phyloP scores from a whole-genome alignment of 1,140 invertebrate genomes.

The Leptopilina boulardi region DNA sequence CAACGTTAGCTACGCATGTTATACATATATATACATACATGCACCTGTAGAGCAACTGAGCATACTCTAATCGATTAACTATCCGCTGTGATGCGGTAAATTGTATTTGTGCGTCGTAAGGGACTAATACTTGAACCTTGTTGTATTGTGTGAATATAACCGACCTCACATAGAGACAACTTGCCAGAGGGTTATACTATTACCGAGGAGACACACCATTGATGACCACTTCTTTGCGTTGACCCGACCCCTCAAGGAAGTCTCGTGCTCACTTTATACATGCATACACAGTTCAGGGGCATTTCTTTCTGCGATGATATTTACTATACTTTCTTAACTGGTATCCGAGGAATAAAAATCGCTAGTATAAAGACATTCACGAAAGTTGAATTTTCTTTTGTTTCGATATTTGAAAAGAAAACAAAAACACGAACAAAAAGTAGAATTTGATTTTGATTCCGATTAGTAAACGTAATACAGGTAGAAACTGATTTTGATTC shows the following conservation, averaged over 20 bases:
- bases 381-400: too few relatives aligned
- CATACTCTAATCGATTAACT: constrained; percentile 30
- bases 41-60: constrained; percentile 26
- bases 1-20: constrained; percentile 24
- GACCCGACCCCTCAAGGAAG: not conserved
- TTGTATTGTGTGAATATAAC: not conserved
- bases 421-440: too few relatives aligned
- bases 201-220: not conserved
- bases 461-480: too few relatives aligned
- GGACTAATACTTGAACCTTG: constrained; percentile 1
- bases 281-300: too few relatives aligned
- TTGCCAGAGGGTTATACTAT: constrained; percentile 9
- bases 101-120: constrained; percentile 31
- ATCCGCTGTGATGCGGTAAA: constrained; percentile 31
- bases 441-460: too few relatives aligned
- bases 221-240: constrained; percentile 29
- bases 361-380: too few relatives aligned
- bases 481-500: too few relatives aligned
- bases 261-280: not conserved
- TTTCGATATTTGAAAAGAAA: too few relatives aligned
- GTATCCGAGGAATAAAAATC: too few relatives aligned
- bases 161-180: not conserved
- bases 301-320: too few relatives aligned
- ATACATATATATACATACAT: too few relatives aligned
- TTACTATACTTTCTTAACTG: too few relatives aligned